Conservation (phyloP, 2,888 invertebrate genomes). For the Agrochola circellaris region DNA sequence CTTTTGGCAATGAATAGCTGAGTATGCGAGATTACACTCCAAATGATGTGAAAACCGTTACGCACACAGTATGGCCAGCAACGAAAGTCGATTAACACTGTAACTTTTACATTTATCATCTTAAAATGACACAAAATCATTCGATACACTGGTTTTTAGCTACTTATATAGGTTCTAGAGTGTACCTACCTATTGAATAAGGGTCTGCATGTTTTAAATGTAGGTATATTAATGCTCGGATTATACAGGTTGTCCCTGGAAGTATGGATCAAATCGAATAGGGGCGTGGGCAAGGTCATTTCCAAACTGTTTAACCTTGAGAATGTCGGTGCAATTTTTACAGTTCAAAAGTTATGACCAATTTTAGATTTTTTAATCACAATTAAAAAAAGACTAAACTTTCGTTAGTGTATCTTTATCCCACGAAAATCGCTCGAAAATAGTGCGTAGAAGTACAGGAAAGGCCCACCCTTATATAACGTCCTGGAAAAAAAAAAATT, state of each 20-base stretch:
- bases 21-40: slow-evolving; percentile 51
- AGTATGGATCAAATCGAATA: too few species aligned
- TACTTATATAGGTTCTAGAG: background rate
- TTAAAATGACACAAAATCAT: background rate
- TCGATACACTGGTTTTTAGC: background rate
- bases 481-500: too few species aligned
- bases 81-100: slow-evolving; percentile 4
- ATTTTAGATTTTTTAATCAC: too few species aligned
- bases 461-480: too few species aligned
- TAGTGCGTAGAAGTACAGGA: too few species aligned
- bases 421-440: too few species aligned
- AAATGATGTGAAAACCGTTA: slow-evolving; percentile 52
- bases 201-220: background rate
- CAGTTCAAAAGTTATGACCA: too few species aligned
- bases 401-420: too few species aligned
- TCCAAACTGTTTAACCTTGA: too few species aligned
- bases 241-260: background rate
- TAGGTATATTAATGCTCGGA: background rate
- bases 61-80: slow-evolving; percentile 19
- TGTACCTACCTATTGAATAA: background rate
- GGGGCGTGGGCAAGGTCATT: too few species aligned
- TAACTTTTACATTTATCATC: background rate
- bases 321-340: too few species aligned
- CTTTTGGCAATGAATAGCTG: slow-evolving; percentile 68
- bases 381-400: too few species aligned